Percentiles rank a stretch among this genome's conserved stretches.
Evolutionary conservation across 2,113 vertebrate genomes (phyloP).

Genomic region (Lophochroa leadbeateri): DNA sequence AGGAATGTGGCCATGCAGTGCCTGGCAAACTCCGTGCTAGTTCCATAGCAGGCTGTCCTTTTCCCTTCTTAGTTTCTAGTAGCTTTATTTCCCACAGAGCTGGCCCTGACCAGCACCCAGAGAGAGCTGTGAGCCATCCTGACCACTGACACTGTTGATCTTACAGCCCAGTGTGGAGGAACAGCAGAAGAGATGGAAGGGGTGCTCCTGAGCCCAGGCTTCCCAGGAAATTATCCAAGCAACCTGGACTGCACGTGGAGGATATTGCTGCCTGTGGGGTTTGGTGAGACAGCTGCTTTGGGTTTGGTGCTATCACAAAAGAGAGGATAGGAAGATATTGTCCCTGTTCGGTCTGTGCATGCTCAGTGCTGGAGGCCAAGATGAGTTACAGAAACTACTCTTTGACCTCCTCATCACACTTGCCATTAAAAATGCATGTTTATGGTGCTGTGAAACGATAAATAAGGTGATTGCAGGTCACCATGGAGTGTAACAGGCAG

Average conservation of each 20-base stretch:
- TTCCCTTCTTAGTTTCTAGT: background rate
- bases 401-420: background rate
- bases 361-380: background rate
- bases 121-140: background rate
- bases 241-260: slow-evolving; percentile 98
- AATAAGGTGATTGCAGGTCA: background rate
- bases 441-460: background rate
- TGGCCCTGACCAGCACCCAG: fast-evolving
- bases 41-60: background rate
- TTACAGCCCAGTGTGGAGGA: slow-evolving; percentile 93
- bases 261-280: slow-evolving; percentile 91
- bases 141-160: background rate
- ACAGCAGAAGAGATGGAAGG: slow-evolving; percentile 91
- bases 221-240: slow-evolving; percentile 98
- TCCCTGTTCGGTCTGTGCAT: background rate
- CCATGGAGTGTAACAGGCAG: background rate
- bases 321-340: fast-evolving
- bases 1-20: background rate
- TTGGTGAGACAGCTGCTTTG: slow-evolving; percentile 79
- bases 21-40: background rate
- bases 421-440: background rate
- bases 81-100: background rate
- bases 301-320: background rate
- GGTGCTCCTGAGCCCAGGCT: slow-evolving; percentile 96
- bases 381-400: background rate